phyloP scores from a whole-genome alignment of 2,888 invertebrate species.

The Pocota personata region DNA sequence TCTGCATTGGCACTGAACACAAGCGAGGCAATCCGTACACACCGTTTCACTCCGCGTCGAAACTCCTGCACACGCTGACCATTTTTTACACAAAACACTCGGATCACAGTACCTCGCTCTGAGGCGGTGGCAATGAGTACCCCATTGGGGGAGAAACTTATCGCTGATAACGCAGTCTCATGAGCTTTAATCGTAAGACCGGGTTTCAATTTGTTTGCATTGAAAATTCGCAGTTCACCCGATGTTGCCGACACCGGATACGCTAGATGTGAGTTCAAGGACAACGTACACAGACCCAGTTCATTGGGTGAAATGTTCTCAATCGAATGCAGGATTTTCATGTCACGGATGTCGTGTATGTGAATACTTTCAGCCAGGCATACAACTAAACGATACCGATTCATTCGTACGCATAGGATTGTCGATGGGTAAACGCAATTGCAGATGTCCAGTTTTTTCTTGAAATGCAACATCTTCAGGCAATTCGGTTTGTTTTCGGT shows the following conservation, averaged over 20 bases:
- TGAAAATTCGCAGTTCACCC: constrained; percentile 81
- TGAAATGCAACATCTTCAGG: constrained; percentile 82
- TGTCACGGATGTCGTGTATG: constrained; percentile 82
- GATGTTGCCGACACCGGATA: constrained; percentile 80
- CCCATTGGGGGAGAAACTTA: constrained; percentile 81
- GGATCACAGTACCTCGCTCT: constrained; percentile 82
- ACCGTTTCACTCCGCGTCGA: constrained; percentile 81
- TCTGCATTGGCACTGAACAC: constrained; percentile 80
- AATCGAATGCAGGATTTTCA: constrained; percentile 82
- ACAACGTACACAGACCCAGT: constrained; percentile 81
- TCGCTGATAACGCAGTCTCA: constrained; percentile 80
- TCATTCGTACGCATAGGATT: constrained; percentile 81
- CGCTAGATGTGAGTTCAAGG: constrained; percentile 81
- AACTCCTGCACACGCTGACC: constrained; percentile 82
- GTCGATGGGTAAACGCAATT: constrained; percentile 82
- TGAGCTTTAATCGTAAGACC: constrained; percentile 81
- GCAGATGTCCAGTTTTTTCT: constrained; percentile 82
- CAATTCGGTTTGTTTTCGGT: constrained; percentile 81
- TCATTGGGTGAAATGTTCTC: constrained; percentile 81
- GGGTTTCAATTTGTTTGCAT: constrained; percentile 79
- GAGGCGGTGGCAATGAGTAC: constrained; percentile 82
- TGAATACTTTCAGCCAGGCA: constrained; percentile 81
- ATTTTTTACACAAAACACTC: constrained; percentile 82
- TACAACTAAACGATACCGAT: constrained; percentile 81
- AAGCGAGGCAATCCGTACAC: constrained; percentile 81